Evolutionary conservation across 2,113 vertebrate species (phyloP), one percentile per base, ranked within the genome.

Genomic region (Nettapus auritus): DNA sequence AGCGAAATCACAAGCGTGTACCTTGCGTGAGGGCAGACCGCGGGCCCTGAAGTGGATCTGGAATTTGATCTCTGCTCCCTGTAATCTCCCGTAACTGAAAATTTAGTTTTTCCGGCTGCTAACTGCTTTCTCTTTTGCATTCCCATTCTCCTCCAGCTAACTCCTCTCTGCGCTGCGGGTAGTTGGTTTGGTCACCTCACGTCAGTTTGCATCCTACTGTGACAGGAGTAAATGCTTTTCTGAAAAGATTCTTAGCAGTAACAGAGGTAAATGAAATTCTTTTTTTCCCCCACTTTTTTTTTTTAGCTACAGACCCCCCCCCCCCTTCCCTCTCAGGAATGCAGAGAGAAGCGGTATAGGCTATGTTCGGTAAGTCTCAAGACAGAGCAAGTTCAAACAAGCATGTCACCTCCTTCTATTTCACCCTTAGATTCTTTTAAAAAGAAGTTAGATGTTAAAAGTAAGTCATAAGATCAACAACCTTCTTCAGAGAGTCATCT

Each of bases 21-120:
- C 64, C 87, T 67, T 34, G 36, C 38, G 62, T 40, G 91, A 81
- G 93, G 91, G 89, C 93, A 81, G 73, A 38, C 36, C 82, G 60
- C 78, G 77, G 64, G 86, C 88, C 86, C 63, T 14, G 73, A 33
- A 4, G 70, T 19, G 80, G 25, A 1, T 56, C 86, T 94, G 93
- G 93, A 94, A 12, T 95, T 94, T 96, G 95, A 91, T 95, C 93
- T 78, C 95, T 93, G 93, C 84, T 89, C 91, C n/a, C 91, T 82
- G 73, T 75, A 66, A 86, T 83, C 94, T 77, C 83, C 77, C 23
- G 63, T 71, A 68, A 74, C 80, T 50, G 82, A 88, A 87, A 92
- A 86, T 44, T 68, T 77, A 55, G 55, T 22, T 28, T 73, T 55
- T 34, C 91, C 79, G 75, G 42, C 94, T 80, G 82, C 70, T 86